Evolutionary conservation across 2,797 vertebrate species (phyloP).

Genomic region (Pyrocephalus nanus): DNA sequence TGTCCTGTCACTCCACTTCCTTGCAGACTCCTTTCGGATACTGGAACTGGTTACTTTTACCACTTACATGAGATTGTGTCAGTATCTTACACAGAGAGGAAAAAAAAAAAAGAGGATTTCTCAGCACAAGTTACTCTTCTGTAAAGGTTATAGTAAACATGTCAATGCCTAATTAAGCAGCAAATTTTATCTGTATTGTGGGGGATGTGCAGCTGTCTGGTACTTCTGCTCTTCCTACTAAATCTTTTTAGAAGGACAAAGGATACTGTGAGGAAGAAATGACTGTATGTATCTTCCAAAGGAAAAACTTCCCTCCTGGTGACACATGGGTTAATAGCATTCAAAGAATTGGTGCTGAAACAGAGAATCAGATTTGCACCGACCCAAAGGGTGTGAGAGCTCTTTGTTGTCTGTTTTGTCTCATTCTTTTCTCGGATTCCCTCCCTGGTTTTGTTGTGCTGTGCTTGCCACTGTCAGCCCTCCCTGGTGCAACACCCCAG

Average conservation of each 20-base stretch:
- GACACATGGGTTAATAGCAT: background rate
- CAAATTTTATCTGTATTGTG: constrained; percentile 74
- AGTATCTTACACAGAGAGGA: background rate
- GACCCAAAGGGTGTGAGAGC: background rate
- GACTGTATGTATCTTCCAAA: background rate
- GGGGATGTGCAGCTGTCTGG: constrained; percentile 67
- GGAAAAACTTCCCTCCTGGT: background rate
- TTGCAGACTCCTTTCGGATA: background rate
- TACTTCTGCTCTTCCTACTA: constrained; percentile 58
- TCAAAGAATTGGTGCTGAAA: background rate
- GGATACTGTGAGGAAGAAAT: constrained; percentile 6
- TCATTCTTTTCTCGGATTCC: background rate
- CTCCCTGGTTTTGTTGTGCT: background rate
- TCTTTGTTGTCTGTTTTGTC: background rate
- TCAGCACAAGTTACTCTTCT: constrained; percentile 71
- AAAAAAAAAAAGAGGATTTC: constrained; percentile 41
- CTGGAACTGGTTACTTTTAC: background rate
- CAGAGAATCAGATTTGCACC: background rate
- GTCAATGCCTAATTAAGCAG: constrained; percentile 79
- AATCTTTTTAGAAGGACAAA: constrained; percentile 69
- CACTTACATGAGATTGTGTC: constrained; percentile 1
- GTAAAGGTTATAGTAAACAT: constrained; percentile 80
- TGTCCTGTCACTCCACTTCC: background rate
- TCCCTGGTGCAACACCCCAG: background rate
- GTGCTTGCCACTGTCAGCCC: background rate